Percentiles rank a stretch among this genome's conserved stretches.
phyloP scores from a whole-genome alignment of 2,113 vertebrate genomes.

The Nematolebias whitei region DNA sequence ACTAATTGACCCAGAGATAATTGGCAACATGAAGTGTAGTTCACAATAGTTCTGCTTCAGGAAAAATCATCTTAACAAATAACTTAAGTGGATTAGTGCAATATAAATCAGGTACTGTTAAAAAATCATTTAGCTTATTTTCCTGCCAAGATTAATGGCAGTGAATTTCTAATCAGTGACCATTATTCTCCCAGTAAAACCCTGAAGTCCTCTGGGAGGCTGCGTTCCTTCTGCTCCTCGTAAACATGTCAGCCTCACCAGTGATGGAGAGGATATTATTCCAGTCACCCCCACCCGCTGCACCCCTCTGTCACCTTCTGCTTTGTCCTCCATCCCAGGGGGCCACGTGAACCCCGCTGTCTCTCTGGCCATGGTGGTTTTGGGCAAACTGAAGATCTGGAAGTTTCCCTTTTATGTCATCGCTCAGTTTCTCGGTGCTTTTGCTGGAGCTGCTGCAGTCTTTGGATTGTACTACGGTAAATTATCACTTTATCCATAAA shows the following conservation, averaged over 20 bases:
- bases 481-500: background rate
- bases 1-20: too few relatives aligned
- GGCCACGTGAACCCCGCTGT: constrained; percentile 94
- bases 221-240: constrained; percentile 57
- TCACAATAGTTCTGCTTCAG: too few relatives aligned
- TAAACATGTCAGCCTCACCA: constrained; percentile 43
- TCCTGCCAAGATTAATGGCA: background rate
- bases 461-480: constrained; percentile 94
- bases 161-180: constrained; percentile 4
- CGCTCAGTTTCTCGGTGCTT: constrained; percentile 93
- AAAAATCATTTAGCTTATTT: too few relatives aligned
- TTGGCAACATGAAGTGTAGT: too few relatives aligned
- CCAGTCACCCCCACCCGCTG: constrained; percentile 21
- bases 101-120: background rate
- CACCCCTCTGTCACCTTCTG: constrained; percentile 32
- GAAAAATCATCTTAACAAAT: too few relatives aligned
- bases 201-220: constrained; percentile 22
- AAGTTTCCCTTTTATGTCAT: constrained; percentile 91
- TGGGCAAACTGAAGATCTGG: constrained; percentile 90
- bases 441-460: constrained; percentile 88
- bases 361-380: constrained; percentile 91
- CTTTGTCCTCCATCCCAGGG: constrained; percentile 77
- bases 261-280: constrained; percentile 44
- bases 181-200: constrained; percentile 46
- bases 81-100: too few relatives aligned